phyloP scores from a whole-genome alignment of 1,140 invertebrate genomes.

The Calliopsis andreniformis region DNA sequence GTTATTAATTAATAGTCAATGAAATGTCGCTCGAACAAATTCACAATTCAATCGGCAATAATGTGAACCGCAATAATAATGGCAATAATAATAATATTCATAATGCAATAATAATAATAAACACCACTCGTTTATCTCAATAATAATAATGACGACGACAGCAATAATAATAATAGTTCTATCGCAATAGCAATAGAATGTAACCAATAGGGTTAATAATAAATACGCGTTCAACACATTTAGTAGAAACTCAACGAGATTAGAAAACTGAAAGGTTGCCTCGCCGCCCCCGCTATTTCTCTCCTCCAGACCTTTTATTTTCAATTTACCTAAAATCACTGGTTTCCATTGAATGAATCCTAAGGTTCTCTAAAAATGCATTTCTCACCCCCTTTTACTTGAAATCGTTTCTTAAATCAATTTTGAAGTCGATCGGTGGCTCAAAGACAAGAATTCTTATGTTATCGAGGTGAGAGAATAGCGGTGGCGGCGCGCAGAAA shows the following conservation, averaged over 20 bases:
- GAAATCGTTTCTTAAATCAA: too few relatives aligned
- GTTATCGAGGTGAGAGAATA: conserved; percentile 19
- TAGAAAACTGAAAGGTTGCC: conserved; percentile 74
- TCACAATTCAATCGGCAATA: conserved; percentile 66
- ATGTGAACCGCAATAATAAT: conserved; percentile 57
- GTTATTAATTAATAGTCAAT: conserved; percentile 77
- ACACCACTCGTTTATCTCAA: conserved; percentile 60
- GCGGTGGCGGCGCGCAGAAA: background rate
- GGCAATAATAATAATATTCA: conserved; percentile 46
- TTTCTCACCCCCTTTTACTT: too few relatives aligned
- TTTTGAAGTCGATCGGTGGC: too few relatives aligned
- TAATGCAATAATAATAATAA: conserved; percentile 57
- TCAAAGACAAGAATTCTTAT: too few relatives aligned
- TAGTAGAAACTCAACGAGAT: conserved; percentile 77
- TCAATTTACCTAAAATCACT: background rate
- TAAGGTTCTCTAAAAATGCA: conserved; percentile 40
- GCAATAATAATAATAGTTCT: conserved; percentile 70
- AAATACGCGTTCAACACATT: conserved; percentile 76
- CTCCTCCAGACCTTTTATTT: background rate
- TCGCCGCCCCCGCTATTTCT: conserved; percentile 54
- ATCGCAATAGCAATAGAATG: conserved; percentile 58
- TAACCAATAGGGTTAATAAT: conserved; percentile 74
- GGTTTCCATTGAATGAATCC: background rate
- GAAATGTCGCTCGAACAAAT: conserved; percentile 66
- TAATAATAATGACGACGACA: conserved; percentile 53